These are phyloP conservation scores for Lagopus leucura DNA, from an alignment of 2,113 vertebrate species.

Conservation along the genomic window DNA sequence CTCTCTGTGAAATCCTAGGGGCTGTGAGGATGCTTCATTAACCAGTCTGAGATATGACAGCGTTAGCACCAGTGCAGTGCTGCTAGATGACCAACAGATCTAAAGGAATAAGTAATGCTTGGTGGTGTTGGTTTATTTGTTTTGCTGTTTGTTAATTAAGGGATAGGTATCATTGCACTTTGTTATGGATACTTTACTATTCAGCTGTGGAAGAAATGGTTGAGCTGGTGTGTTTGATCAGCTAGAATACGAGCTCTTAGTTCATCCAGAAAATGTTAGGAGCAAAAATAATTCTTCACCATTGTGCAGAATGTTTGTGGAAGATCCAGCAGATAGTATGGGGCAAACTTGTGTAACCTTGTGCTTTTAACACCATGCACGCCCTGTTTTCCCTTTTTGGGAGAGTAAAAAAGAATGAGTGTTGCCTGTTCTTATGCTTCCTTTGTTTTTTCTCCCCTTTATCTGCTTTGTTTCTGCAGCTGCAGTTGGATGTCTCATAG, in stretches of 20 bases:
- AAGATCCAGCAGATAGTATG: background rate
- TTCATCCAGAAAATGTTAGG: background rate
- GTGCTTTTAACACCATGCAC: background rate
- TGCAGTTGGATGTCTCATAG: background rate
- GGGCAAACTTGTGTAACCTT: background rate
- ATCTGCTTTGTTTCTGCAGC: background rate
- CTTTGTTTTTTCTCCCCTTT: background rate
- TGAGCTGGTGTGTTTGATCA: background rate
- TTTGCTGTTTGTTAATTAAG: background rate
- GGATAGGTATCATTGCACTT: background rate
- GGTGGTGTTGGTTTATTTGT: background rate
- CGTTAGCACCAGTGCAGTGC: background rate
- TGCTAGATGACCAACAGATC: background rate
- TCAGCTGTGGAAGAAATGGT: background rate
- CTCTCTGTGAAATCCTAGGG: background rate
- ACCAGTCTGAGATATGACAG: background rate
- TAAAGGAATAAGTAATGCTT: background rate
- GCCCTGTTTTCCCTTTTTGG: background rate
- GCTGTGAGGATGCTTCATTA: background rate
- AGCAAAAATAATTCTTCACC: background rate
- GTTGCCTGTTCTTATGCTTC: background rate
- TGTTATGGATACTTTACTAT: background rate
- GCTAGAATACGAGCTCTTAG: background rate
- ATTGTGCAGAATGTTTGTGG: rapidly evolving
- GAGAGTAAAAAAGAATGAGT: background rate